Percentiles rank a stretch among this genome's conserved stretches.
Conservation (phyloP, 2,888 invertebrate species). For the Rhagonycha lutea region DNA sequence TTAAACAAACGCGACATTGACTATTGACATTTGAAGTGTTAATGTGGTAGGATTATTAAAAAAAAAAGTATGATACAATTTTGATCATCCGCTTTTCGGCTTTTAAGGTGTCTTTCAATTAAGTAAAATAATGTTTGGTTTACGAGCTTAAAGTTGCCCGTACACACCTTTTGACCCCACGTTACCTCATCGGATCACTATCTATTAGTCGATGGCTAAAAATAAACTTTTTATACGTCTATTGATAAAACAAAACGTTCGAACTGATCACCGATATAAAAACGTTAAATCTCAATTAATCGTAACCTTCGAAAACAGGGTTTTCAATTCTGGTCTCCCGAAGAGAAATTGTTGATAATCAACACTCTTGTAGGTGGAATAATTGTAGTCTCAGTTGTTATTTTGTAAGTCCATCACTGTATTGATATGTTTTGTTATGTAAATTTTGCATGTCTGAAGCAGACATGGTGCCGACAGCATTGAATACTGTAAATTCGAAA, state of each 20-base stretch:
- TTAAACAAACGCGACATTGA: neutral
- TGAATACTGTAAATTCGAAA: constrained; percentile 13
- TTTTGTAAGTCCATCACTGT: constrained; percentile 19
- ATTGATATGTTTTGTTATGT: constrained; percentile 28
- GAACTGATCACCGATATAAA: neutral
- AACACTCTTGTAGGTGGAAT: constrained; percentile 2
- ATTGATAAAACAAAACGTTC: neutral
- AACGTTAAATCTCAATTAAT: neutral
- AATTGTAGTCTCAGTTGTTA: constrained; percentile 23
- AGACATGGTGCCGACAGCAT: constrained; percentile 18
- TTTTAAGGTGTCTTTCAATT: neutral
- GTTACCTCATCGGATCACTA: neutral
- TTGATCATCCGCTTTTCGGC: neutral
- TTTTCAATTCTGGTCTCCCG: neutral
- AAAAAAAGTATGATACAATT: neutral
- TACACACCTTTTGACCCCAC: neutral
- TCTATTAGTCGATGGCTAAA: neutral
- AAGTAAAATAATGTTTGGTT: neutral
- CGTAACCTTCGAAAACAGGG: neutral
- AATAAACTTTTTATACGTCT: neutral
- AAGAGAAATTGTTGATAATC: neutral
- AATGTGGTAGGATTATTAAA: neutral
- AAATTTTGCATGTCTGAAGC: constrained; percentile 21
- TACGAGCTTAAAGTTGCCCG: neutral
- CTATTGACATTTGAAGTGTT: constrained; percentile 1